These are phyloP conservation scores for Syngnathus floridae DNA, from an alignment of 2,113 vertebrate genomes.

Conservation along the genomic window DNA sequence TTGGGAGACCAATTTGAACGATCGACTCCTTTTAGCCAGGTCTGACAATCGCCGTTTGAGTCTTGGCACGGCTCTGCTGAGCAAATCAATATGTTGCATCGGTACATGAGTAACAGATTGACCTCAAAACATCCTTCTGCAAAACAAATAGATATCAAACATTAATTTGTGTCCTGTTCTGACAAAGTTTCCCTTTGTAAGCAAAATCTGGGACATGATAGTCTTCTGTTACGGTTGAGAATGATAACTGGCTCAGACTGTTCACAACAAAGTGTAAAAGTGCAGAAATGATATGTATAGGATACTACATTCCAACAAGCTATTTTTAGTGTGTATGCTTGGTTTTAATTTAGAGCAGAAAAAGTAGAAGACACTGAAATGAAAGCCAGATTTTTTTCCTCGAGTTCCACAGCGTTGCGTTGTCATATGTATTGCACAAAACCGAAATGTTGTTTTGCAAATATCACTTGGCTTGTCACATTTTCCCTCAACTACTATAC, in stretches of 20 bases:
- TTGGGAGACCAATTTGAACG: background rate
- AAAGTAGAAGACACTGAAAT: slow-evolving; percentile 48
- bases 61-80: background rate
- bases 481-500: too few relatives aligned
- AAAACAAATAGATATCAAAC: background rate
- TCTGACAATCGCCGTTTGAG: background rate
- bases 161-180: background rate
- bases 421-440: background rate
- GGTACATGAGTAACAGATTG: background rate
- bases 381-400: slow-evolving; percentile 15
- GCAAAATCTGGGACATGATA: background rate
- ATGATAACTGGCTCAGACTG: background rate
- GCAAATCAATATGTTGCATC: background rate
- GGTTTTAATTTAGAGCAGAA: slow-evolving; percentile 27
- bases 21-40: background rate
- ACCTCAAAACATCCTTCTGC: background rate
- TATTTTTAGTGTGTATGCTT: slow-evolving; percentile 29
- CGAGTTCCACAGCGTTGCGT: slow-evolving; percentile 1
- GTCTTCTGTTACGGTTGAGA: background rate
- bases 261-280: background rate
- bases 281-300: background rate
- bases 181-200: background rate
- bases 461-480: background rate
- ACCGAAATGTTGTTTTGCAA: background rate
- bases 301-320: slow-evolving; percentile 18